Conservation (phyloP, 2,797 vertebrate genomes). For the Carcharodon carcharias region DNA sequence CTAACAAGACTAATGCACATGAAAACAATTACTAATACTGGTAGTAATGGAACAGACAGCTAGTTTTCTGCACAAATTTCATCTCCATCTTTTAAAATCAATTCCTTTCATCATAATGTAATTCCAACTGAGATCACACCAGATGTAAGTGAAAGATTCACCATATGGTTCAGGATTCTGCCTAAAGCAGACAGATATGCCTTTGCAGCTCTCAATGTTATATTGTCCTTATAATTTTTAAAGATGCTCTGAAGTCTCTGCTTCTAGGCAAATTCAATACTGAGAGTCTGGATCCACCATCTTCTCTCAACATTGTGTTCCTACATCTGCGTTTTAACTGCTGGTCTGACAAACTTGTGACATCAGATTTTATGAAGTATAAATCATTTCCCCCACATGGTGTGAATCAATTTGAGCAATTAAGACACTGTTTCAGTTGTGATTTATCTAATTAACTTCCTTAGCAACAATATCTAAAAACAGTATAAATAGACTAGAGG, state of each 20-base stretch:
- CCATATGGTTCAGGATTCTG: slow-evolving; percentile 14
- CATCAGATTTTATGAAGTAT: neutral
- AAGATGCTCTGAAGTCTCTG: neutral
- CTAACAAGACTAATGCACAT: neutral
- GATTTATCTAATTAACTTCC: neutral
- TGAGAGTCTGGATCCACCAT: neutral
- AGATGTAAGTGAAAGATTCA: slow-evolving; percentile 13
- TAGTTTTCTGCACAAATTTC: neutral
- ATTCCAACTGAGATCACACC: neutral
- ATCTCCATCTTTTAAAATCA: slow-evolving; percentile 28
- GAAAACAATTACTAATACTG: neutral
- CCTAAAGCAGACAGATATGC: neutral
- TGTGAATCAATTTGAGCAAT: slow-evolving; percentile 19
- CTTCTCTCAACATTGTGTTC: neutral
- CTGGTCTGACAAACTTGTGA: neutral
- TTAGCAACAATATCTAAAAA: neutral
- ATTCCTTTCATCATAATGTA: neutral
- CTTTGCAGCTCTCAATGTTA: neutral
- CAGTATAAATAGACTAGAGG: neutral
- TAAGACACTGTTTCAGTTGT: neutral
- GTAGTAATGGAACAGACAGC: neutral
- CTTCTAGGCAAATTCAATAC: neutral
- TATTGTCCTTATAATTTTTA: neutral
- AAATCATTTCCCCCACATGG: neutral
- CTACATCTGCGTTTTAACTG: neutral